Base-by-base conservation (phyloP, 2,797 vertebrate genomes). In the Anguilla marmorata region DNA sequence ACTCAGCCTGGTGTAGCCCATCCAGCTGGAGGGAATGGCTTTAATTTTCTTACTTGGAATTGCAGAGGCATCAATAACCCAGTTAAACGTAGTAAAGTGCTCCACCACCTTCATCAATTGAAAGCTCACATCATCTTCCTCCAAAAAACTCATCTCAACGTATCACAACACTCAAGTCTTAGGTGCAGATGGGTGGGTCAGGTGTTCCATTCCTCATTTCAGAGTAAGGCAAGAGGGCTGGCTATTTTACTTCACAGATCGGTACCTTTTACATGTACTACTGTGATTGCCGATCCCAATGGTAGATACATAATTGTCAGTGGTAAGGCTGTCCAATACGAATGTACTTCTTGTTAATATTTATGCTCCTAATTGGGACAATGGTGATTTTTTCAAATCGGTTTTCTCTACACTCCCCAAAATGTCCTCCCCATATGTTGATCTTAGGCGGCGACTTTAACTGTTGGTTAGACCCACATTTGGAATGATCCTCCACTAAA, bases 171-270 rank as follows among this genome's bases (percentile, higher is more conserved):
- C 56, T 85, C 58, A 63, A 33, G 30, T 66, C 33, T 58, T 52
- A 52, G 50, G 50, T 52, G 50, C 50, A 52, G 50, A 52, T 52
- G 74, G 33, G 86, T 79, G 24, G 72, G 33, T 12, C 76, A 87
- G 16, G 86, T 60, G 30, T 82, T 58, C 21, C 86, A 87, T 37
- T 82, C 86, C 27, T 87, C 87, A 69, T 87, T 52, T 52, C 50
- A 52, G 50, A 52, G 50, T 52, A 27, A 33, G 87, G 58, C 87
- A 45, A 63, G 54, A 76, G 87, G 79, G 54, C 79, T 84, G 80
- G 87, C 79, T 45, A 87, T 69, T 50, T 56, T 87, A n/a, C 33
- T 60, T 85, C 50, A 85, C 27, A 86, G 24, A 54, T 86, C 45
- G 6, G 66, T 86, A 50, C 66, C 60, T 41, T 76, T 76, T 76